A percentile compares a stretch with the other conserved stretches of the same genome.
These are phyloP conservation scores for Melanostoma mellinum DNA, from an alignment of 2,888 invertebrate species.

Conservation along the genomic window DNA sequence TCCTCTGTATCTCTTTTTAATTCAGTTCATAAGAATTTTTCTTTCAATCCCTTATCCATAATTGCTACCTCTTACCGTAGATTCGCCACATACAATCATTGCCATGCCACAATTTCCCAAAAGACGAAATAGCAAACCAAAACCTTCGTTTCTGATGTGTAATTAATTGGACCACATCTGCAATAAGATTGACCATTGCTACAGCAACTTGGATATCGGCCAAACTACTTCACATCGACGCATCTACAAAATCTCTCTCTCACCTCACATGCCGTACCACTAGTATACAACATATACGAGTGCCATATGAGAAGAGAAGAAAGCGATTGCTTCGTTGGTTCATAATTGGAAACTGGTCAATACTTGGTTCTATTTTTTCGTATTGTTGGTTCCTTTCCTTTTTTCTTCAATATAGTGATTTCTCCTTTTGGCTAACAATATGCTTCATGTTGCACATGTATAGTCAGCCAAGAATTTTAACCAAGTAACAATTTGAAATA, in stretches of 20 bases:
- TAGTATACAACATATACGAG: not conserved
- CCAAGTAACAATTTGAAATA: slow-evolving; percentile 50
- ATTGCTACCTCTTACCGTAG: not conserved
- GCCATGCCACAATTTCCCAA: slow-evolving; percentile 19
- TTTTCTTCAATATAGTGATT: not conserved
- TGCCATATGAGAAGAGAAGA: not conserved
- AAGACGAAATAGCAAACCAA: slow-evolving; percentile 34
- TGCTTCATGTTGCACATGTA: not conserved
- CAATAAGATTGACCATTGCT: slow-evolving; percentile 70
- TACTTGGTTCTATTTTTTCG: slow-evolving; percentile 29
- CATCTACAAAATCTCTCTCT: slow-evolving; percentile 31
- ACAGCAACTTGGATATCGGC: slow-evolving; percentile 68
- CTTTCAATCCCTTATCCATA: not conserved
- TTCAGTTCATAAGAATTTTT: no score
- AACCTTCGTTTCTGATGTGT: slow-evolving; percentile 52
- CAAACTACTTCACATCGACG: slow-evolving; percentile 44
- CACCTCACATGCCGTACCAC: not conserved
- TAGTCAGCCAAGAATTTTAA: slow-evolving; percentile 36
- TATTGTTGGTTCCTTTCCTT: not conserved
- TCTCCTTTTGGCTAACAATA: not conserved
- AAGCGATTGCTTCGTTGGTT: slow-evolving; percentile 50
- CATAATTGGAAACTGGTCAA: slow-evolving; percentile 67
- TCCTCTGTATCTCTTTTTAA: no score
- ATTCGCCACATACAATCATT: slow-evolving; percentile 18
- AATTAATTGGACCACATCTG: slow-evolving; percentile 69